A percentile compares a stretch with the other conserved stretches of the same genome.
Conservation (phyloP, 2,113 vertebrate genomes). For the Melanocharis versteri region DNA sequence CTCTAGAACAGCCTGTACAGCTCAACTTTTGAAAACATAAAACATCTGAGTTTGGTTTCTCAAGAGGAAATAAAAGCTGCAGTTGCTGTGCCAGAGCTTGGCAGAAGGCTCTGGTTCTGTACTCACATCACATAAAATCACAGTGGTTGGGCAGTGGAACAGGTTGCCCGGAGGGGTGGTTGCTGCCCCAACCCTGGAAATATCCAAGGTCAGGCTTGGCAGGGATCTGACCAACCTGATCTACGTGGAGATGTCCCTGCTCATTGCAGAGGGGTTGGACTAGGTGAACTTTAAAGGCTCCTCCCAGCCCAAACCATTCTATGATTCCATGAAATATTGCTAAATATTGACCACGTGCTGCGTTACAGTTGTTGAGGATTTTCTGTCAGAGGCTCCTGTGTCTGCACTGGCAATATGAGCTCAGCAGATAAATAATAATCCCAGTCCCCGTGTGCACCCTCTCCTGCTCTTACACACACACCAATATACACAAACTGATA, state of each 20-base stretch:
- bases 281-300: neutral
- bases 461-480: neutral
- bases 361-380: neutral
- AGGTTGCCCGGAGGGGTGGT: neutral
- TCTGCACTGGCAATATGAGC: neutral
- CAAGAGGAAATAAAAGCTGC: neutral
- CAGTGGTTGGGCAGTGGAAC: neutral
- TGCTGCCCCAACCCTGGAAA: neutral
- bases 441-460: neutral
- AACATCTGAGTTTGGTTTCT: neutral
- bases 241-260: neutral
- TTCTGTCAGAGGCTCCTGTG: neutral
- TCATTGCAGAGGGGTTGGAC: neutral
- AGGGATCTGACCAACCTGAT: neutral
- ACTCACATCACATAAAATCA: neutral
- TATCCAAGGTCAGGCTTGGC: neutral
- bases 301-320: neutral
- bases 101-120: neutral
- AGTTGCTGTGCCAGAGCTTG: neutral
- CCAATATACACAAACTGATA: no score
- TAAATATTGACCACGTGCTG: neutral
- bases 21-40: neutral
- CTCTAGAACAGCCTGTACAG: neutral
- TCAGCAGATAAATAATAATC: neutral
- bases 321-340: neutral